Percentiles rank a stretch among this genome's conserved stretches.
phyloP scores from a whole-genome alignment of 1,140 invertebrate species.

The Cyrtorhinus lividipennis region DNA sequence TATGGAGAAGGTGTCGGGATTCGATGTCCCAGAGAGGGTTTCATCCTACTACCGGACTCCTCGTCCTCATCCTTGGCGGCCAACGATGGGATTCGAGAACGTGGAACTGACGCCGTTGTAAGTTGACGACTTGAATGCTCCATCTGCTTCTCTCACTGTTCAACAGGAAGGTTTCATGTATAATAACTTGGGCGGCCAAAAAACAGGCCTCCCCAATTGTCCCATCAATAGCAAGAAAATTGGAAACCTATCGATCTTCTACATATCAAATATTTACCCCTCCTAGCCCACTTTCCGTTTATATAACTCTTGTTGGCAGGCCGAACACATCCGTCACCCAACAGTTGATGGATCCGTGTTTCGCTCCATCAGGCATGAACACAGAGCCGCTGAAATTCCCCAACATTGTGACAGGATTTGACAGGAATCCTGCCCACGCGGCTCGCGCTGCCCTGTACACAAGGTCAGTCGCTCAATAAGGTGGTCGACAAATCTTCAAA shows the following conservation, averaged over 20 bases:
- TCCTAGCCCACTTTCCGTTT: too few species aligned
- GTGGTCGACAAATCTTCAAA: not conserved
- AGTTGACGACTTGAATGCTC: constrained; percentile 21
- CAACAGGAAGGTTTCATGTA: not conserved
- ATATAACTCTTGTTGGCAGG: constrained; percentile 30
- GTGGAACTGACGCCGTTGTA: constrained; percentile 52
- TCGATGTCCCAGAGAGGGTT: constrained; percentile 33
- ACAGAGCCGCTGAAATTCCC: constrained; percentile 61
- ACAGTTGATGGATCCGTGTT: constrained; percentile 50
- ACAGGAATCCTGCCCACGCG: constrained; percentile 58
- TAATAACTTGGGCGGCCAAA: not conserved
- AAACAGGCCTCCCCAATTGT: too few species aligned
- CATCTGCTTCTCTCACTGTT: not conserved
- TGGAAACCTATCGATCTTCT: too few species aligned
- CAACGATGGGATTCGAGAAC: constrained; percentile 58
- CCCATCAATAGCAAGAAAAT: too few species aligned
- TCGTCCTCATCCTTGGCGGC: constrained; percentile 54
- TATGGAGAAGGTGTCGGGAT: constrained; percentile 39
- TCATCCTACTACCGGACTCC: constrained; percentile 37
- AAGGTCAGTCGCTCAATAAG: too few species aligned
- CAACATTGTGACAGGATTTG: constrained; percentile 61
- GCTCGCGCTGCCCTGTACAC: constrained; percentile 62
- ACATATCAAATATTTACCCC: too few species aligned
- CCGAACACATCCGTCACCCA: constrained; percentile 53
- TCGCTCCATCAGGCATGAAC: constrained; percentile 46